These are phyloP conservation scores for Nomada goodeniana DNA, from an alignment of 2,888 invertebrate genomes.

Conservation along the genomic window DNA sequence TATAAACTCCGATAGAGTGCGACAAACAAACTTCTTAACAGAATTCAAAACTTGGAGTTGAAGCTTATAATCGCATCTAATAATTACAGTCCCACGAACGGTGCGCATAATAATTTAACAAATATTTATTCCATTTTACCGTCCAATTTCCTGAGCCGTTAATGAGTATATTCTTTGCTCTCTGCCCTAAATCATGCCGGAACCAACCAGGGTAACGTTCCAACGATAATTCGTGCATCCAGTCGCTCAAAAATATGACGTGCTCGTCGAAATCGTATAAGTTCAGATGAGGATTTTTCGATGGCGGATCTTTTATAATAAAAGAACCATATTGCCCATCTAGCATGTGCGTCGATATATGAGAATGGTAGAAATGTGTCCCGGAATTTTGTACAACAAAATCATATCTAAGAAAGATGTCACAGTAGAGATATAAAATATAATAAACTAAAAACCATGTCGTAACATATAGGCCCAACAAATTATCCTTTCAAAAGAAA, in stretches of 20 bases:
- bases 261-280: conserved; percentile 83
- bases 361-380: conserved; percentile 83
- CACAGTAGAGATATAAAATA: neutral
- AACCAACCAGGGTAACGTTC: conserved; percentile 83
- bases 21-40: too few relatives aligned
- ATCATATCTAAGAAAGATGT: conserved; percentile 75
- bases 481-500: neutral
- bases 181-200: conserved; percentile 82
- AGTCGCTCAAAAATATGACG: conserved; percentile 86
- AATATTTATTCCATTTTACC: conserved; percentile 32
- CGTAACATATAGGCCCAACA: neutral
- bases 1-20: too few relatives aligned
- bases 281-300: conserved; percentile 73
- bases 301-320: conserved; percentile 86
- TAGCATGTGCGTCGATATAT: conserved; percentile 85
- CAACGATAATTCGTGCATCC: conserved; percentile 80
- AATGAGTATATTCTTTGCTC: conserved; percentile 80
- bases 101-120: neutral
- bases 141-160: conserved; percentile 76
- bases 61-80: too few relatives aligned
- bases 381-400: conserved; percentile 79
- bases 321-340: conserved; percentile 87
- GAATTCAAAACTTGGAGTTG: too few relatives aligned
- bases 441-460: neutral
- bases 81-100: too few relatives aligned